Evolutionary conservation across 2,888 invertebrate genomes (phyloP).

Genomic region (Acronicta leporina): DNA sequence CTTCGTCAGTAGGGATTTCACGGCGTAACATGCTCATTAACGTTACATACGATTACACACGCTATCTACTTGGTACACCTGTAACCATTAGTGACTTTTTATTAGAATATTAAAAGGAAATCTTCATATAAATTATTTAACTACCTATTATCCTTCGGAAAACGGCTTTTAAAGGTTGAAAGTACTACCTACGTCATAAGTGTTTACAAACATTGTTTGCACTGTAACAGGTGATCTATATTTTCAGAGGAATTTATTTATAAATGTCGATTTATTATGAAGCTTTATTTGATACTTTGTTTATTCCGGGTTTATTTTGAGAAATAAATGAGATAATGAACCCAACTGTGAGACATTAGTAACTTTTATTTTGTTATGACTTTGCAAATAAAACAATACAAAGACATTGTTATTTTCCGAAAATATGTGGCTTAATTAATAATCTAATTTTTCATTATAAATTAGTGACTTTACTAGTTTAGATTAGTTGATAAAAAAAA

Average conservation of each 20-base stretch:
- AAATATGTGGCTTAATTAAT: too few species aligned
- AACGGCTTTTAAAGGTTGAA: slow-evolving; percentile 42
- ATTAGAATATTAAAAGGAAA: slow-evolving; percentile 9
- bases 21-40: slow-evolving; percentile 35
- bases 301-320: neutral
- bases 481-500: too few species aligned
- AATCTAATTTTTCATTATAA: too few species aligned
- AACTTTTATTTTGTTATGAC: too few species aligned
- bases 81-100: slow-evolving; percentile 8
- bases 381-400: too few species aligned
- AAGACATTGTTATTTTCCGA: too few species aligned
- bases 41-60: slow-evolving; percentile 33
- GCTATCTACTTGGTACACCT: slow-evolving; percentile 22
- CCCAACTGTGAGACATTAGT: too few species aligned
- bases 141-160: slow-evolving; percentile 12
- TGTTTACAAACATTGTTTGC: slow-evolving; percentile 53
- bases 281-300: slow-evolving; percentile 13
- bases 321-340: neutral
- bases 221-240: slow-evolving; percentile 49
- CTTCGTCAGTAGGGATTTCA: slow-evolving; percentile 35
- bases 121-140: neutral
- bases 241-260: slow-evolving; percentile 47
- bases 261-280: slow-evolving; percentile 39
- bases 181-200: slow-evolving; percentile 38
- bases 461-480: too few species aligned